Base-by-base conservation (phyloP, 2,113 vertebrate genomes). In the Menidia beryllina region DNA sequence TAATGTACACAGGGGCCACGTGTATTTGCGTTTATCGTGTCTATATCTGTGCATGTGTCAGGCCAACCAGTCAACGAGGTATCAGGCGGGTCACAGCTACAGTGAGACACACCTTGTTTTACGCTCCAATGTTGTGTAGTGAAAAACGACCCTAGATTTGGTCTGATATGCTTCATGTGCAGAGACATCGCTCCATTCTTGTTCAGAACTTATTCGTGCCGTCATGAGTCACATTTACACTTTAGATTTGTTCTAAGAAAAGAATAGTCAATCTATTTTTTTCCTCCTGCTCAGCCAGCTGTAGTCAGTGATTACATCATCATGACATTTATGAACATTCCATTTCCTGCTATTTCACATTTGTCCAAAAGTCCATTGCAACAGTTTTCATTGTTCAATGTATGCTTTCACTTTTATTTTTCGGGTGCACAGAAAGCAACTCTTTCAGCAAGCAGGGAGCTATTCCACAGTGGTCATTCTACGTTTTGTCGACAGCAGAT, bases 401-500 rank as follows among this genome's bases (percentile, higher is more conserved):
- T 34, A 34, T 34, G 7, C 30, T 10, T 34, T 34, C 10, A 34
- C 30, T 10, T 8, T 34, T 10, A 34, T 34, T 34, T n/a, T 34
- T 34, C 30, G 7, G 30, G 8, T 30, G 30, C 30, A 8, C 30
- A 5, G 30, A 10, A 34, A 34, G 10, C 30, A 3, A 10, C 30
- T 34, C 30, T 10, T 34, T 6, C 30, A 8, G 10, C 30, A 6
- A 8, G 30, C 10, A 34, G 13, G 5, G 11, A 39, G 5, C 14
- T 39, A 39, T 39, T 39, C 10, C 75, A 69, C 55, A 53, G 74
- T 75, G 75, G 19, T 34, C 30, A 49, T 20, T 11, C 34, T 21
- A 11, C 53, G 7, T 36, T 21, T n/a, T 6, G 12, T 38, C 21
- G 36, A 19, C n/a, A 10, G 36, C 53, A 56, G 53, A 14, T n/a